Percentiles rank a stretch among this genome's conserved stretches.
phyloP scores from a whole-genome alignment of 2,888 invertebrate genomes.

The Hydroisotoma schaefferi region DNA sequence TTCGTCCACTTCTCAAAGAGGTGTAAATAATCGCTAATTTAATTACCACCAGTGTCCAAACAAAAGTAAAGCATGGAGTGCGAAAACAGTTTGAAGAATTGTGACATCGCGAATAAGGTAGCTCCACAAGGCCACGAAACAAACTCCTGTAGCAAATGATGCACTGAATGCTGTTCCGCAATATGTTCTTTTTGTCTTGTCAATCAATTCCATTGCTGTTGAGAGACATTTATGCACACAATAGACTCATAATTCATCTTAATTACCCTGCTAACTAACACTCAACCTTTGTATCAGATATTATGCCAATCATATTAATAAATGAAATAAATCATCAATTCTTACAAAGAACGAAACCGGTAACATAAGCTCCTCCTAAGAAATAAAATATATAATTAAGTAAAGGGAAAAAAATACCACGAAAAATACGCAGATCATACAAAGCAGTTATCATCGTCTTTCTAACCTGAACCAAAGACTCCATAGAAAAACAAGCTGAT shows the following conservation, averaged over 20 bases:
- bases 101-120: slow-evolving; percentile 69
- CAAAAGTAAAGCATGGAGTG: slow-evolving; percentile 68
- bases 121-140: slow-evolving; percentile 79
- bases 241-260: background rate
- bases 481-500: slow-evolving; percentile 64
- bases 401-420: background rate
- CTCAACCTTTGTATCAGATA: background rate
- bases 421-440: background rate
- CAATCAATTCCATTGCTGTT: slow-evolving; percentile 76
- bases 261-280: background rate
- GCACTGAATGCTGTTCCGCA: slow-evolving; percentile 77
- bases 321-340: background rate
- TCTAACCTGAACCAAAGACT: slow-evolving; percentile 31
- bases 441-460: background rate
- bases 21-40: background rate
- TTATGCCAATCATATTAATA: background rate
- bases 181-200: slow-evolving; percentile 70
- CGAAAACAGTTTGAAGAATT: slow-evolving; percentile 72
- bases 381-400: background rate
- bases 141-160: slow-evolving; percentile 73
- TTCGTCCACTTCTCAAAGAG: too few species aligned
- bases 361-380: slow-evolving; percentile 13
- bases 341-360: slow-evolving; percentile 25
- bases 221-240: slow-evolving; percentile 3
- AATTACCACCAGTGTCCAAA: slow-evolving; percentile 65